Evolutionary conservation across 2,797 vertebrate species (phyloP).

Genomic region (Allochrocebus solatus): DNA sequence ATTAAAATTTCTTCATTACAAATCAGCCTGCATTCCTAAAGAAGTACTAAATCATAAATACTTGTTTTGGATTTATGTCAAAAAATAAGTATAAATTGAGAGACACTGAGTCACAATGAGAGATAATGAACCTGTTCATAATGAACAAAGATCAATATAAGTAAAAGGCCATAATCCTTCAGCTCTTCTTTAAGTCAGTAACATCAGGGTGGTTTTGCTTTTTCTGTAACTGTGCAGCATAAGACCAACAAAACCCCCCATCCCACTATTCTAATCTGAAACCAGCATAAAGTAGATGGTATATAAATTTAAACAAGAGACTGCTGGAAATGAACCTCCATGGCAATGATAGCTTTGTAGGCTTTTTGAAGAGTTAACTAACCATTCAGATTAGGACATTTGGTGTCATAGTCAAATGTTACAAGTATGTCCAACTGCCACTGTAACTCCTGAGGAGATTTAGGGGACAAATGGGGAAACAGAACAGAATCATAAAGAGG

Average conservation of each 20-base stretch:
- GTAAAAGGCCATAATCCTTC: background rate
- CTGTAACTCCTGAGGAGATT: background rate
- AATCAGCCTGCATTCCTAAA: constrained; percentile 53
- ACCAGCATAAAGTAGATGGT: background rate
- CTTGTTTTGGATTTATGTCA: constrained; percentile 29
- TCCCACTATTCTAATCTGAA: background rate
- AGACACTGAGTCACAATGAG: background rate
- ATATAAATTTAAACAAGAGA: background rate
- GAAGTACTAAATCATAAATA: constrained; percentile 7
- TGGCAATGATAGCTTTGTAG: background rate
- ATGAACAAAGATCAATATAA: constrained; percentile 15
- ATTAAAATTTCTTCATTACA: background rate
- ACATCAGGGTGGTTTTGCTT: background rate
- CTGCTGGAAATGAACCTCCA: background rate
- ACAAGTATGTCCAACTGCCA: background rate
- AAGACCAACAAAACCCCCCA: background rate
- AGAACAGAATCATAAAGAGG: background rate
- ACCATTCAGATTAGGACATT: background rate
- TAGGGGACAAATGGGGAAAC: background rate
- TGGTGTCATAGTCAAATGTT: background rate
- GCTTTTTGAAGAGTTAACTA: background rate
- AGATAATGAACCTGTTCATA: background rate
- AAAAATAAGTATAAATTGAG: constrained; percentile 31
- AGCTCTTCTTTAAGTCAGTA: constrained; percentile 26
- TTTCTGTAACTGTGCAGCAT: background rate